These are phyloP conservation scores for Hoplodrina blanda DNA, from an alignment of 2,888 invertebrate genomes.

Conservation along the genomic window DNA sequence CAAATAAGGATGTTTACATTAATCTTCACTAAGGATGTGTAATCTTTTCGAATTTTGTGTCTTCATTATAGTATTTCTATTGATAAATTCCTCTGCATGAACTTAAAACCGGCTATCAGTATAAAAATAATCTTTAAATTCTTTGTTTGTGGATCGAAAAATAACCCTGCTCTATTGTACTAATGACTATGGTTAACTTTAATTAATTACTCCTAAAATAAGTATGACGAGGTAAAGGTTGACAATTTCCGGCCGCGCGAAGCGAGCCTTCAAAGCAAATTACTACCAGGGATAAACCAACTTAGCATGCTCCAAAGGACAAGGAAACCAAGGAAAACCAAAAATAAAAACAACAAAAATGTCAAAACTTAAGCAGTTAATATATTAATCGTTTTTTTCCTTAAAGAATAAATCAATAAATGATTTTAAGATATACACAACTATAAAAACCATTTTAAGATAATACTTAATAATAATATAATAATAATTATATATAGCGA, in stretches of 20 bases:
- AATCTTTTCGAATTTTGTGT: conserved; percentile 84
- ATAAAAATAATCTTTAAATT: conserved; percentile 89
- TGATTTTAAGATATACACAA: conserved; percentile 90
- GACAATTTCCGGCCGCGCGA: conserved; percentile 83
- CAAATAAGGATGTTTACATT: conserved; percentile 86
- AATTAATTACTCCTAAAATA: conserved; percentile 90
- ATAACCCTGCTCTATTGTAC: conserved; percentile 91
- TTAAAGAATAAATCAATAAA: conserved; percentile 90
- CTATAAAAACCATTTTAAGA: conserved; percentile 91
- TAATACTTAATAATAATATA: conserved; percentile 91
- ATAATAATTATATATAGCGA: conserved; percentile 91
- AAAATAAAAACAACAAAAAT: conserved; percentile 88
- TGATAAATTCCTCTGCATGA: conserved; percentile 85
- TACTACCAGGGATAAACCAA: conserved; percentile 74
- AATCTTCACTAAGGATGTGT: conserved; percentile 84
- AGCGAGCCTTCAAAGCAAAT: conserved; percentile 76
- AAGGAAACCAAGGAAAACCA: conserved; percentile 77
- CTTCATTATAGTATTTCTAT: conserved; percentile 82
- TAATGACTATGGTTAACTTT: conserved; percentile 90
- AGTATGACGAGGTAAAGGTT: conserved; percentile 89
- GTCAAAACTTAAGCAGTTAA: conserved; percentile 90
- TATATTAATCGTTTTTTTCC: conserved; percentile 90
- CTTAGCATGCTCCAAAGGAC: conserved; percentile 79
- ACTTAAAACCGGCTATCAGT: conserved; percentile 89
- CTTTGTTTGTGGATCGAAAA: conserved; percentile 90